These are phyloP conservation scores for Sialia sialis DNA, from an alignment of 2,113 vertebrate genomes.

Conservation along the genomic window DNA sequence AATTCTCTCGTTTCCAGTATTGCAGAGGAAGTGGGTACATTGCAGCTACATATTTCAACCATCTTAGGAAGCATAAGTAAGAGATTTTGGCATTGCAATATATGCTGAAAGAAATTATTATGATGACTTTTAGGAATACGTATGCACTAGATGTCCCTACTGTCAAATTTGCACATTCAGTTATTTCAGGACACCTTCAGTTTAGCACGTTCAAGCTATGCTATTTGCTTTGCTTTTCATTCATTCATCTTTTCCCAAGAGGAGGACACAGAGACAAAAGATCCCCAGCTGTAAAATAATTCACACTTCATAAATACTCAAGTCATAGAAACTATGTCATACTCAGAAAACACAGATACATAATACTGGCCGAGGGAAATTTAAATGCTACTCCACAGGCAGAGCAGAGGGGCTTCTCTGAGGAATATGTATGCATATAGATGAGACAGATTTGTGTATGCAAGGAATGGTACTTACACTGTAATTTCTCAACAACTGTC, in stretches of 20 bases:
- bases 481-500: not conserved
- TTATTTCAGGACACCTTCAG: not conserved
- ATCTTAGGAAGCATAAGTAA: not conserved
- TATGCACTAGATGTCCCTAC: not conserved
- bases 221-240: not conserved
- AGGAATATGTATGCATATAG: not conserved
- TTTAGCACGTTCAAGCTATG: not conserved
- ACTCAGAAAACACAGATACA: not conserved
- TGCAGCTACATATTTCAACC: not conserved
- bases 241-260: not conserved
- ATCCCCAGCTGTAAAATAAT: not conserved
- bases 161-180: not conserved
- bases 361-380: not conserved
- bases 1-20: not conserved
- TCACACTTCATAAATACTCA: not conserved
- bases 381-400: not conserved
- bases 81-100: not conserved
- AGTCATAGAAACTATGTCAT: not conserved
- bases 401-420: not conserved
- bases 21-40: conserved; percentile 12
- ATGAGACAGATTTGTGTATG: not conserved
- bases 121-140: not conserved
- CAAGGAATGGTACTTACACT: not conserved
- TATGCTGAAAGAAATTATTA: not conserved
- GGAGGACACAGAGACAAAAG: not conserved